Evolutionary conservation across 1,140 invertebrate species (phyloP), one percentile per base, ranked within the genome.

Genomic region (Branchinecta lindahli): DNA sequence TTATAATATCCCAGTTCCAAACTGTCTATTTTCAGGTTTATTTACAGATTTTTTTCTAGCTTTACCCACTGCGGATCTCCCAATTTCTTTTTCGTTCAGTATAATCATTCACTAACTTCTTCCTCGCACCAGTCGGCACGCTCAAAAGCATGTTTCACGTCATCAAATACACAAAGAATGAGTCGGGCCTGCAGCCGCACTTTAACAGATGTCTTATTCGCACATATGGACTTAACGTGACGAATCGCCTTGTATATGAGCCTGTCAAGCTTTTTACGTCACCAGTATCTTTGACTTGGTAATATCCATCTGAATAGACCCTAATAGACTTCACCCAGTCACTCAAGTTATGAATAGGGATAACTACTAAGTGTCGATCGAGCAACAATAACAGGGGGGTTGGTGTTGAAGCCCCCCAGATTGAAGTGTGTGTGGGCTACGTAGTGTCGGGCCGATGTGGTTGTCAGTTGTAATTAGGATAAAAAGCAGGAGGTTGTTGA

Each of bases 331-430:
- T 20, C 52, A 33, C 33, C 18, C 12, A 15, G 52, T 61, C 52
- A 61, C 52, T 61, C 12, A 15, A 12, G 12, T 61, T 15, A 20
- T 61, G 52, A 61, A 61, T 61, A 61, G 52, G 18, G 12, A 61
- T 61, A 61, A 61, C 52, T 61, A 20, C 12, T 61, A 61, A 61
- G 52, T 61, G 52, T 61, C 52, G 18, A 61, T 15, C 18, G 52
- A 61, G 18, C 52, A 61, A 61, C 52, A 61, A 61, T 61, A 61
- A 61, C 12, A 15, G 52, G 52, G 52, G 52, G 52, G 52, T 61
- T 61, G 18, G 52, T 61, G 52, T 61, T 15, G 18, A 61, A 61
- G 12, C 52, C 52, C 52, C 52, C 12, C 12, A 20, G 18, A 61
- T 61, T 61, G 12, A 61, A 15, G 52, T 61, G 52, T 61, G 52